phyloP scores from a whole-genome alignment of 2,888 invertebrate species.

The Latrodectus elegans region DNA sequence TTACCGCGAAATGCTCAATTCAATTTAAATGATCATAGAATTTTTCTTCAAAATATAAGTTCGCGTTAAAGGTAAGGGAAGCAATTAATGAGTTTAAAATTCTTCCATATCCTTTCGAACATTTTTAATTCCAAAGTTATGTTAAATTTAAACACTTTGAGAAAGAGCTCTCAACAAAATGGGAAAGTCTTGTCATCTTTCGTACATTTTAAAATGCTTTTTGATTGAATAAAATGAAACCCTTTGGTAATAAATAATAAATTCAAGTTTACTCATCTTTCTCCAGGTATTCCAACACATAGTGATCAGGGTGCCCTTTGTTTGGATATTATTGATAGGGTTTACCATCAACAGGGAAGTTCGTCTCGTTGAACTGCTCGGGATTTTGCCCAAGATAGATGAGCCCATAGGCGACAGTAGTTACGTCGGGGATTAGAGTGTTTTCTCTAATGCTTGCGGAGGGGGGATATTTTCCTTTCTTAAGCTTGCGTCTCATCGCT shows the following conservation, averaged over 20 bases:
- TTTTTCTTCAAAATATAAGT: no score
- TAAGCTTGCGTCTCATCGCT: slow-evolving; percentile 40
- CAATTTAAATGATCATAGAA: no score
- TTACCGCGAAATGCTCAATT: no score
- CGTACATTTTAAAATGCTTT: neutral
- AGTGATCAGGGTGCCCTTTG: slow-evolving; percentile 41
- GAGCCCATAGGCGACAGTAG: slow-evolving; percentile 51
- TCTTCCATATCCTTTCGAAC: neutral
- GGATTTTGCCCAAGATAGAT: slow-evolving; percentile 48
- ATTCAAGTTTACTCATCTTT: neutral
- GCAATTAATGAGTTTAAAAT: neutral
- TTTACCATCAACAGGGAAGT: slow-evolving; percentile 34
- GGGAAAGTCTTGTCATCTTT: neutral
- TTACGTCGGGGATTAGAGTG: slow-evolving; percentile 61
- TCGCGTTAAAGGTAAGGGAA: neutral
- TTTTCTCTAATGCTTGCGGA: slow-evolving; percentile 39
- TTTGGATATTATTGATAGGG: slow-evolving; percentile 60
- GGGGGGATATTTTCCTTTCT: slow-evolving; percentile 32
- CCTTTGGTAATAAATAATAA: neutral
- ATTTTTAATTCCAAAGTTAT: neutral
- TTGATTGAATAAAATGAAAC: slow-evolving; percentile 12
- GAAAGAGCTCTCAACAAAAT: neutral
- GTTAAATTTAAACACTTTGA: neutral
- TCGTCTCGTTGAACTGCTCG: slow-evolving; percentile 24
- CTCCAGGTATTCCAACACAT: slow-evolving; percentile 15